Base-by-base conservation (phyloP, 2,113 vertebrate genomes). In the Nansenia antarctica region DNA sequence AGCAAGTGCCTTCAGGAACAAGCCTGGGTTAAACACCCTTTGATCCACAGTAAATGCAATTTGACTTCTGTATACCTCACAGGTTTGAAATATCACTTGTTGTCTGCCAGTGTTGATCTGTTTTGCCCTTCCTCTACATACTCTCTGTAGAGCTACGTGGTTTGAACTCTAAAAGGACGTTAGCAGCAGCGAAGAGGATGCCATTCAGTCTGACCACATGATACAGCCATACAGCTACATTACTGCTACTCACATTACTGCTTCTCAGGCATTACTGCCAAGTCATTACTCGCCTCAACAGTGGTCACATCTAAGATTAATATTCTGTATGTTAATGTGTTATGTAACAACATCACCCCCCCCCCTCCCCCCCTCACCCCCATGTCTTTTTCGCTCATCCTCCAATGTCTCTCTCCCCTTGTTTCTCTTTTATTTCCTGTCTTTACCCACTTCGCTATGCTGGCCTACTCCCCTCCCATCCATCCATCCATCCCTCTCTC, bases 171-270 rank as follows among this genome's bases (percentile, higher is more conserved):
- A n/a, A 49, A 6, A 49, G 45, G 20, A 30, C 14, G 30, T 30
- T 15, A 58, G 12, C 55, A 58, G 12, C 12, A 26, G 27, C 30
- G 5, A 30, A 3, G 9, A n/a, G 55, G 29, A 14, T 72, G 37
- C 45, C 74, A 1, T 70, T 69, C 32, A 22, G 77, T 77, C 86
- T 83, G 37, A 75, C 78, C 74, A 72, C 80, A 83, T 82, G 60
- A 73, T 67, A 76, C 45, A 37, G 73, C 70, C 55, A 69, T 59
- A 58, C 52, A 1, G 73, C 79, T 76, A 77, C 73, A 73, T 80
- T 82, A 72, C 69, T 18, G 72, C 70, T 78, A 82, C 86, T 87
- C 84, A 76, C 72, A 64, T 87, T 87, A 73, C 86, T 79, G 65
- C 74, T 62, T 62, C 75, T 80, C 84, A 7, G n/a, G 45, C 63